These are phyloP conservation scores for Sialis fuliginosa DNA, from an alignment of 2,888 invertebrate species.

Conservation along the genomic window DNA sequence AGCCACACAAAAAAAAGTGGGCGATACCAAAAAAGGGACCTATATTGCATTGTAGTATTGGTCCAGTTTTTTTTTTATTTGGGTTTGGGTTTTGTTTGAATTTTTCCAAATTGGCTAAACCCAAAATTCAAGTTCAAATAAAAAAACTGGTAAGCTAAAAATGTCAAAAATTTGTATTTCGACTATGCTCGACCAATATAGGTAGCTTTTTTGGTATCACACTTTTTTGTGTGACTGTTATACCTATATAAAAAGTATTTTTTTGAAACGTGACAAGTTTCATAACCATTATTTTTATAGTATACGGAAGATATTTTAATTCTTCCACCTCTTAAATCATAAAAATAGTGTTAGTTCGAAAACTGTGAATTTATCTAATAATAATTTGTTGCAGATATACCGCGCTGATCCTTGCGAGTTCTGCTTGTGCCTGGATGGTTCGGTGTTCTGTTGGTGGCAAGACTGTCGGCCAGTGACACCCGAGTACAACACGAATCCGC, in stretches of 20 bases:
- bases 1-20: no score
- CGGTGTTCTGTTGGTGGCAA: conserved; percentile 50
- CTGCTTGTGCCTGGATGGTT: conserved; percentile 42
- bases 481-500: conserved; percentile 18
- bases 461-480: conserved; percentile 29
- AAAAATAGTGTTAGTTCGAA: background rate
- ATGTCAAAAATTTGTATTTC: no score
- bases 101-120: no score
- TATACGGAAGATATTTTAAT: background rate
- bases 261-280: background rate
- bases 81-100: no score
- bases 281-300: background rate
- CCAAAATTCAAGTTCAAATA: no score
- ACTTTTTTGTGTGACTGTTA: no score
- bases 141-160: no score
- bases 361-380: background rate
- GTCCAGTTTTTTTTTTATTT: no score
- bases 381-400: conserved; percentile 31
- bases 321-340: background rate
- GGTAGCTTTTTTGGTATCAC: no score
- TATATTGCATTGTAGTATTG: no score
- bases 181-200: no score
- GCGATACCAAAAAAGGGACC: no score
- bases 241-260: background rate
- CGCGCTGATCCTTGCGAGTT: conserved; percentile 41